Conservation (phyloP, 1,140 invertebrate genomes). For the Macrobrachium nipponense region DNA sequence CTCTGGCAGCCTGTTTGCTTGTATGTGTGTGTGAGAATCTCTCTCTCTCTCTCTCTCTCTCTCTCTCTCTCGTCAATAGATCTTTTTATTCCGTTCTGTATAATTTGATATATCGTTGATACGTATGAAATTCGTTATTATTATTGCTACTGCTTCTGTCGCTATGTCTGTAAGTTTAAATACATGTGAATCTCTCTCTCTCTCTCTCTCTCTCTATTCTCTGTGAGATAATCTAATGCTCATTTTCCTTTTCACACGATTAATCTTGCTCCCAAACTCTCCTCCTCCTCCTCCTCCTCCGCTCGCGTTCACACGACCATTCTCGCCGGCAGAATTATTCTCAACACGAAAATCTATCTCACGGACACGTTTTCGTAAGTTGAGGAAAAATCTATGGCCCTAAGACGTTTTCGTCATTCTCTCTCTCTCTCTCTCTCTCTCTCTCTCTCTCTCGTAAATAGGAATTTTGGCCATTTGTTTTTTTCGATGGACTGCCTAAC, state of each 20-base stretch:
- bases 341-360: background rate
- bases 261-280: no score
- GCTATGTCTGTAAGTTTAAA: background rate
- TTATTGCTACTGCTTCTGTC: background rate
- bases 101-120: no score
- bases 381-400: no score
- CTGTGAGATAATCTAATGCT: no score
- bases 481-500: background rate
- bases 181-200: no score
- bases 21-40: background rate
- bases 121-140: background rate
- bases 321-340: background rate
- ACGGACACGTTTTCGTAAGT: background rate
- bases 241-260: background rate
- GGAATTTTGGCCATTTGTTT: background rate
- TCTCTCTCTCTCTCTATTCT: background rate
- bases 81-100: no score
- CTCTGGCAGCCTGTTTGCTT: no score
- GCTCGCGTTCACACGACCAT: background rate
- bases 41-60: background rate
- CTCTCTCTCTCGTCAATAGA: background rate
- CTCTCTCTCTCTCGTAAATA: background rate
- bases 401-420: constrained; percentile 1
- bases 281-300: constrained; percentile 19
- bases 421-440: background rate